Evolutionary conservation across 1,140 invertebrate species (phyloP).

Genomic region (Trissolcus basalis): DNA sequence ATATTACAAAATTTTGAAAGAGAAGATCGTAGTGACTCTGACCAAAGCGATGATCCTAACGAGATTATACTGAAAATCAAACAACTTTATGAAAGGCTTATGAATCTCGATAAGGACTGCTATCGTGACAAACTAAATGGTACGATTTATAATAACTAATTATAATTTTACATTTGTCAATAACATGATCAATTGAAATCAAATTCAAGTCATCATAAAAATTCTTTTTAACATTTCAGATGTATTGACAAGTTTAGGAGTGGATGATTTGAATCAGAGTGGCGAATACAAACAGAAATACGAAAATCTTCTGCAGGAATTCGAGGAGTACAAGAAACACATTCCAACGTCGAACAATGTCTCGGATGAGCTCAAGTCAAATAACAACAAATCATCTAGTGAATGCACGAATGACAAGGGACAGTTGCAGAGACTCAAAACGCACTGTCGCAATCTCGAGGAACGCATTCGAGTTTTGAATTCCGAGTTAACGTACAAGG

Average conservation of each 20-base stretch:
- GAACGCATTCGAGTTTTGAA: conserved; percentile 81
- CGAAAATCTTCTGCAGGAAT: conserved; percentile 71
- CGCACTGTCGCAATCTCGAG: conserved; percentile 80
- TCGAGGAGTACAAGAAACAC: conserved; percentile 72
- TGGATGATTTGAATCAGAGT: conserved; percentile 61
- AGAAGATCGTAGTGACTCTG: conserved; percentile 59
- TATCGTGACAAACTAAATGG: conserved; percentile 65
- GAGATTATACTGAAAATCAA: conserved; percentile 67
- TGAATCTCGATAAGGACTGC: conserved; percentile 67
- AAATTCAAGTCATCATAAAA: too few relatives aligned
- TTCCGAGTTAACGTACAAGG: conserved; percentile 79
- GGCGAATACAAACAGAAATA: conserved; percentile 76
- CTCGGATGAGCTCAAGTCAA: conserved; percentile 65
- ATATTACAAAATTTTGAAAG: conserved; percentile 70
- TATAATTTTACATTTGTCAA: conserved; percentile 9
- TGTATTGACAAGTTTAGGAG: conserved; percentile 62
- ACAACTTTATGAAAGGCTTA: conserved; percentile 62
- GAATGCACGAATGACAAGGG: conserved; percentile 65
- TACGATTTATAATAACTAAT: conserved; percentile 38
- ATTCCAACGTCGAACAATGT: conserved; percentile 62
- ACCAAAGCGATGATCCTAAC: conserved; percentile 60
- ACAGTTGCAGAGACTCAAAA: conserved; percentile 76
- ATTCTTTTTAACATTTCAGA: conserved; percentile 58
- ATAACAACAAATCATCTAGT: conserved; percentile 56
- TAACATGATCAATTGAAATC: too few relatives aligned